Evolutionary conservation across 2,113 vertebrate species (phyloP).

Genomic region (Hyaena hyaena): DNA sequence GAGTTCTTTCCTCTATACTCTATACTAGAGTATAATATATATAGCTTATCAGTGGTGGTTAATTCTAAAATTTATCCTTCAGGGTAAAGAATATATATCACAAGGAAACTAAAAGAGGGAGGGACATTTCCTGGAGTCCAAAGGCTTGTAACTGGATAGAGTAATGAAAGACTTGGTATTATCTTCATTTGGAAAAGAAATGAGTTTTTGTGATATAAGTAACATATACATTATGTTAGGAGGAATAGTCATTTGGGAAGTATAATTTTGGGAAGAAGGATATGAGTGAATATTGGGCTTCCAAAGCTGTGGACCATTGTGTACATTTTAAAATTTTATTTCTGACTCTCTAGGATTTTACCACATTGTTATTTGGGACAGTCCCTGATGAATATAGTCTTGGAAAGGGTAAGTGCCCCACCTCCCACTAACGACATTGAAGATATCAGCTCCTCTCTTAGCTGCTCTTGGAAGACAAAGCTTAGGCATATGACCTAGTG

Average conservation of each 20-base stretch:
- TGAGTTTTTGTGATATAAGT: not conserved
- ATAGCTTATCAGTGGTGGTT: not conserved
- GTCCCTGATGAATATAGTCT: not conserved
- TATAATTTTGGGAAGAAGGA: not conserved
- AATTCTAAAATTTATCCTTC: not conserved
- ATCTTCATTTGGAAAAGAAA: slow-evolving; percentile 3
- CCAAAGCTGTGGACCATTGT: not conserved
- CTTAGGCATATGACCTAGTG: not conserved
- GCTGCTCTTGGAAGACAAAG: not conserved
- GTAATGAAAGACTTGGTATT: not conserved
- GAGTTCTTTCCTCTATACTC: not conserved
- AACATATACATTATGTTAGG: not conserved
- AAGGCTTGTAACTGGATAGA: not conserved
- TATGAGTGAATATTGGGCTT: not conserved
- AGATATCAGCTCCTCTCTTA: not conserved
- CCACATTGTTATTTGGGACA: not conserved
- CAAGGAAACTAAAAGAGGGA: slow-evolving; percentile 3
- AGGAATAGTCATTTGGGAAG: not conserved
- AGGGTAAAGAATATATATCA: not conserved
- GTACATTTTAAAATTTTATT: not conserved
- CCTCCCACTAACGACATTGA: not conserved
- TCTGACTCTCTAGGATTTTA: not conserved
- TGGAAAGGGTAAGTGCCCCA: not conserved
- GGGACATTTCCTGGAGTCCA: not conserved
- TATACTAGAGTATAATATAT: not conserved